Percentiles rank a stretch among this genome's conserved stretches.
Evolutionary conservation across 1,140 invertebrate genomes (phyloP).

Genomic region (Saxidomus purpurata): DNA sequence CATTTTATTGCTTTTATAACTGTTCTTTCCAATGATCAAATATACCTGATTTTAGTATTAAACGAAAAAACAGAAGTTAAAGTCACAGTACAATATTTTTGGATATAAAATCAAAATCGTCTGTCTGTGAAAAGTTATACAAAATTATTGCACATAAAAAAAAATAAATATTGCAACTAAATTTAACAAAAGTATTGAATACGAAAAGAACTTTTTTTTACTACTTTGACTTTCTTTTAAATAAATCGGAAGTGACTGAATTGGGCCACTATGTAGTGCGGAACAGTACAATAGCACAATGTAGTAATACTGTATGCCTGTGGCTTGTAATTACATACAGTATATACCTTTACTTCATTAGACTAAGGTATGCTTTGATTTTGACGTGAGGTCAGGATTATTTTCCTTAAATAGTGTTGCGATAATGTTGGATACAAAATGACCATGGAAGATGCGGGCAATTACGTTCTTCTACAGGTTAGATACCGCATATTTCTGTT

Average conservation of each 20-base stretch:
- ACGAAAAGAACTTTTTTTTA: too few species aligned
- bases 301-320: neutral
- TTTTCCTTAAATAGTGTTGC: neutral
- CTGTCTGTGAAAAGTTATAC: too few species aligned
- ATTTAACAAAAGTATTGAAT: too few species aligned
- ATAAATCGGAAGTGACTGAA: neutral
- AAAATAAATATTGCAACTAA: too few species aligned
- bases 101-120: too few species aligned
- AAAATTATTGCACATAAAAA: too few species aligned
- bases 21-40: too few species aligned
- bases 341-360: slow-evolving; percentile 16
- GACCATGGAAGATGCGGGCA: slow-evolving; percentile 42
- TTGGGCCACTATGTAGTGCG: slow-evolving; percentile 5
- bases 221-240: neutral
- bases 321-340: slow-evolving; percentile 7
- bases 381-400: neutral
- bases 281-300: neutral
- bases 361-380: slow-evolving; percentile 1
- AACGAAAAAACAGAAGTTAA: too few species aligned
- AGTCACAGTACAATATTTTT: too few species aligned
- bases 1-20: too few species aligned
- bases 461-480: slow-evolving; percentile 33
- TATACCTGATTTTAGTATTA: too few species aligned
- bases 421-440: neutral
- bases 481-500: neutral